Evolutionary conservation across 2,797 vertebrate species (phyloP), one percentile per base, ranked within the genome.

Genomic region (Rhynchonycteris naso): DNA sequence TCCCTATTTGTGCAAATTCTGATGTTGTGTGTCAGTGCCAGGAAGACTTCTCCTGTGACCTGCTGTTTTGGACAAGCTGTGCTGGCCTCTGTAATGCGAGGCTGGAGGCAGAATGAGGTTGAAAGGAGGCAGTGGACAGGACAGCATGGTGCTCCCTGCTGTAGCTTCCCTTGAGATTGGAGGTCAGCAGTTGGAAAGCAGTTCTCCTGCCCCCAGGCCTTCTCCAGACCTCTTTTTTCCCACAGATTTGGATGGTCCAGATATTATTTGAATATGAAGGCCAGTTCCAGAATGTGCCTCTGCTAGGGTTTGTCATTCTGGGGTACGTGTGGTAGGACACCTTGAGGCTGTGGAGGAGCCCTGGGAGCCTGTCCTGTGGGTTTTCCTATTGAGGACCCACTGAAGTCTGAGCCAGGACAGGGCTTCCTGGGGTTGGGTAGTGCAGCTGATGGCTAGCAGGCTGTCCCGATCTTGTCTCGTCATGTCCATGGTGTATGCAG

Each of bases 151-250:
- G 10, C 56, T 56, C 16, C 7, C 38, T 71, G 38, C 33, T 38
- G 16, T 43, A 43, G 79, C 93, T 81, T 74, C 81, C 75, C 26
- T 43, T 4, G 13, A 65, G 68, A 82, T 52, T 65, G 26, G 81
- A 90, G 68, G 35, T 90, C 38, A 58, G 78, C 90, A 52, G 16
- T 75, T 74, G 22, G 81, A 63, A 89, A 90, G 71, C 50, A 50
- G 38, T 50, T 54, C 3, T 93, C n/a, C n/a, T 65, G 38, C 88
- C 71, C 33, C 26, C 33, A 65, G 54, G 54, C 82, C 66, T 92
- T 83, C 72, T 85, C 81, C 50, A 75, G 88, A 61, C 56, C 58
- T 94, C 85, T 93, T 78, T 92, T 83, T 56, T 95, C 76, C 76
- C 43, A 75, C 43, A 69, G 14, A 83, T 89, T 50, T 28, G 21